phyloP scores from a whole-genome alignment of 2,888 invertebrate genomes.

The Hymenopus coronatus region DNA sequence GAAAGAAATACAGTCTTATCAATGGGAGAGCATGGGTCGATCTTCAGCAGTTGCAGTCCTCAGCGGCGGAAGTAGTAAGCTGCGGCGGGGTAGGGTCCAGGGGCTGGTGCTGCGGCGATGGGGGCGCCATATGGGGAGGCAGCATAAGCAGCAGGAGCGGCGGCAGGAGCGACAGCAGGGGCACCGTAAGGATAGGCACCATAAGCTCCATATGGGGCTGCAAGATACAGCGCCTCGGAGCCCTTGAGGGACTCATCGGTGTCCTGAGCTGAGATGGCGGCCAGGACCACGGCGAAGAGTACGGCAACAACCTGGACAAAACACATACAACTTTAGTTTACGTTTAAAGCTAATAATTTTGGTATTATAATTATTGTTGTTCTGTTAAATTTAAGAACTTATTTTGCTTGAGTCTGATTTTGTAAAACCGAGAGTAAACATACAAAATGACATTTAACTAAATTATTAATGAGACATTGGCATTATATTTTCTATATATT shows the following conservation, averaged over 20 bases:
- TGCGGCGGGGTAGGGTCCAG: not conserved
- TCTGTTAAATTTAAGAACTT: no score
- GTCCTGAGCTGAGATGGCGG: not conserved
- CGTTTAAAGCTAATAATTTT: no score
- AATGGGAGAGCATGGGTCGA: not conserved
- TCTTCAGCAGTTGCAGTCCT: not conserved
- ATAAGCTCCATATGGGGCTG: constrained; percentile 9
- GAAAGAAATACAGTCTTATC: not conserved
- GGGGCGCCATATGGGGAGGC: not conserved
- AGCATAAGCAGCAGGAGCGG: no score
- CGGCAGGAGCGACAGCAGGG: not conserved
- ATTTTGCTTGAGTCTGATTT: no score
- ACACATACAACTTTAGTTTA: no score
- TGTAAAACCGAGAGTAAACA: no score
- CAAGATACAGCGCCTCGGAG: constrained; percentile 12
- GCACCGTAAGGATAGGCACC: not conserved
- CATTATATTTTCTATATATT: no score
- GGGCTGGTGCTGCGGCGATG: not conserved
- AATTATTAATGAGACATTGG: no score
- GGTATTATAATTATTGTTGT: no score
- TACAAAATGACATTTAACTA: no score
- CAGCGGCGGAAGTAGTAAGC: not conserved
- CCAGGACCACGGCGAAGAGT: not conserved
- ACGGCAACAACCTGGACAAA: not conserved
- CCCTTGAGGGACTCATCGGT: constrained; percentile 16